Evolutionary conservation across 2,797 vertebrate genomes (phyloP), one percentile per base, ranked within the genome.

Genomic region (Aphelocoma californica): DNA sequence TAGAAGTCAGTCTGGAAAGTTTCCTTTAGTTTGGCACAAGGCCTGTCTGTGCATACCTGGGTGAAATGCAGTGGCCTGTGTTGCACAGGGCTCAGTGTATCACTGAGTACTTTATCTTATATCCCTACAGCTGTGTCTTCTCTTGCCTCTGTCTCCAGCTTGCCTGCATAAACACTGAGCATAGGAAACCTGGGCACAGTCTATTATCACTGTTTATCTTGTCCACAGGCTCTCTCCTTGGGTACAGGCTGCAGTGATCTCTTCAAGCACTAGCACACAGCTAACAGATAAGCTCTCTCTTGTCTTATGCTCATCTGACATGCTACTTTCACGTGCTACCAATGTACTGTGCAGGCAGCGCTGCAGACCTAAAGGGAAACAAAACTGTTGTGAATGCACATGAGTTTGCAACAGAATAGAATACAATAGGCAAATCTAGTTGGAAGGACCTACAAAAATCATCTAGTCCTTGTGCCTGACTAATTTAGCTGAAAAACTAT

Each of bases 271-370:
- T 9, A 48, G 47, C 47, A 48, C 24, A 48, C 47, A 48, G 47
- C 24, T 70, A 65, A 38, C 42, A 77, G 18, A 44, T 5, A 70
- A 74, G 7, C 10, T 11, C 4, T 28, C 17, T 58, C 24, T 29
- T 83, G 2, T 48, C 18, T 54, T 50, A 18, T 2, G 16, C 31
- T 74, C 15, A 32, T 31, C 31, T 74, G 36, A 20, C 5, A 23
- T 31, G 10, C 4, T 47, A 12, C 12, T 66, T 74, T 51, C n/a
- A 21, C 3, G 1, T 5, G 26, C 44, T 74, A 28, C 1, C 1
- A 56, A n/a, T 15, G n/a, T 66, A 18, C 31, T 14, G 13, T 32
- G n/a, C 19, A 47, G 67, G 28, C 19, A 44, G 17, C 38, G 13
- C 20, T 80, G 47, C 29, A 80, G 67, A 47, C 7, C 17, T 42